Evolutionary conservation across 2,888 invertebrate genomes (phyloP).

Genomic region (Tortricodes alternella): DNA sequence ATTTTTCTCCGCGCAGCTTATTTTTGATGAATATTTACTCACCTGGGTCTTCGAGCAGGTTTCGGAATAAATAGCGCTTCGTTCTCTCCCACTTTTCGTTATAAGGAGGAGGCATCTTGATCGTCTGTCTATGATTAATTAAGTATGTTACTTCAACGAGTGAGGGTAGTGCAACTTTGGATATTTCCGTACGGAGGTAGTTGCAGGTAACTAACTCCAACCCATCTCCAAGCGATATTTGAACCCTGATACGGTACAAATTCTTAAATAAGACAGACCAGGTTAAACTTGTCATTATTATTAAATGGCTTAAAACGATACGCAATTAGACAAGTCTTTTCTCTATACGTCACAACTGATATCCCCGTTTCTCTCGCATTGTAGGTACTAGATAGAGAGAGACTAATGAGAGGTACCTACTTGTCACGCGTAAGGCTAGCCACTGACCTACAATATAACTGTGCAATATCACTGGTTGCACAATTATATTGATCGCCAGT

Average conservation of each 20-base stretch:
- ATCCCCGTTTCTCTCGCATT: no score
- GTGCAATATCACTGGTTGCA: no score
- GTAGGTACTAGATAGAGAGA: no score
- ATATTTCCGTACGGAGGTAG: neutral
- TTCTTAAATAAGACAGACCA: neutral
- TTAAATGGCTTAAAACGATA: neutral
- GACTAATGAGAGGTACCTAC: no score
- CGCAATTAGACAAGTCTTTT: neutral
- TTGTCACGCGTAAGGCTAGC: no score
- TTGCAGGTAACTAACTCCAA: neutral
- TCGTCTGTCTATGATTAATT: no score
- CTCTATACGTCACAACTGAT: no score
- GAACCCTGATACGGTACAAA: neutral
- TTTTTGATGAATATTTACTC: neutral
- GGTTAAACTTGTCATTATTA: neutral
- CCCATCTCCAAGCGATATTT: neutral
- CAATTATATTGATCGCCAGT: no score
- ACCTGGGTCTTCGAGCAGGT: slow-evolving; percentile 14
- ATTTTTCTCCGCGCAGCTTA: no score
- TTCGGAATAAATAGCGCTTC: neutral
- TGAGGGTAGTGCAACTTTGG: neutral
- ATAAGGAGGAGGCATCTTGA: slow-evolving; percentile 1
- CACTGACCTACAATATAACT: no score
- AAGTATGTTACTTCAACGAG: neutral
- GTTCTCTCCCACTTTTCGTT: slow-evolving; percentile 20